These are phyloP conservation scores for Sciaenops ocellatus DNA, from an alignment of 2,797 vertebrate genomes.

Conservation along the genomic window DNA sequence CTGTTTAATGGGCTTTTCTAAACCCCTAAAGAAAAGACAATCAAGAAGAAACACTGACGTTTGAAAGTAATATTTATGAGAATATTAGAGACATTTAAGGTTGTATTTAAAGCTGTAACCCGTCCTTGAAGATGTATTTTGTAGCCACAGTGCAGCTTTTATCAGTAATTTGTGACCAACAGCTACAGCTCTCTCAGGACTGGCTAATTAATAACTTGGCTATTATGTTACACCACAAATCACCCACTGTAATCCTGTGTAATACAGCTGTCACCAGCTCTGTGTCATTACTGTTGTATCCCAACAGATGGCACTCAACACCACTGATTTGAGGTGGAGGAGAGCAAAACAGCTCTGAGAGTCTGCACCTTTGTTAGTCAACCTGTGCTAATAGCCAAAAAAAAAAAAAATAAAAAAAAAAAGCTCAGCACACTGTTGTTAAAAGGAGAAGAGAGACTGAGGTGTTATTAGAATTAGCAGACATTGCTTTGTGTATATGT, in stretches of 20 bases:
- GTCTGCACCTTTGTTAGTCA: conserved; percentile 48
- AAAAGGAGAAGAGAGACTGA: conserved; percentile 7
- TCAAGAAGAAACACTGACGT: not conserved
- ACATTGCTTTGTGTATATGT: conserved; percentile 8
- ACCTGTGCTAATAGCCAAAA: conserved; percentile 39
- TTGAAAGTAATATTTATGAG: not conserved
- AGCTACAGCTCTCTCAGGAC: conserved; percentile 2
- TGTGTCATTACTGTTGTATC: conserved; percentile 27
- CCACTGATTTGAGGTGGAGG: conserved; percentile 37
- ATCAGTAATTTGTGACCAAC: conserved; percentile 25
- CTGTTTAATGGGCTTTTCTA: conserved; percentile 14
- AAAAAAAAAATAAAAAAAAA: too few species aligned
- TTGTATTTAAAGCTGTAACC: conserved; percentile 7
- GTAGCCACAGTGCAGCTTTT: not conserved
- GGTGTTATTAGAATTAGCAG: conserved; percentile 38
- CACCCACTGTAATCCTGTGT: conserved; percentile 24
- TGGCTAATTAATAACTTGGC: conserved; percentile 47
- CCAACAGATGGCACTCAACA: conserved; percentile 76
- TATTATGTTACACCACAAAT: conserved; percentile 35
- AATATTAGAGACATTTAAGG: not conserved
- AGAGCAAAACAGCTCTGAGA: conserved; percentile 13
- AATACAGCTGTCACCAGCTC: conserved; percentile 15
- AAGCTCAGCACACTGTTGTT: conserved; percentile 12
- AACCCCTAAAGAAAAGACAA: not conserved
- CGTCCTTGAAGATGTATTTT: not conserved